Conservation (phyloP, 2,113 vertebrate species). For the Rhynchopsitta pachyrhyncha region DNA sequence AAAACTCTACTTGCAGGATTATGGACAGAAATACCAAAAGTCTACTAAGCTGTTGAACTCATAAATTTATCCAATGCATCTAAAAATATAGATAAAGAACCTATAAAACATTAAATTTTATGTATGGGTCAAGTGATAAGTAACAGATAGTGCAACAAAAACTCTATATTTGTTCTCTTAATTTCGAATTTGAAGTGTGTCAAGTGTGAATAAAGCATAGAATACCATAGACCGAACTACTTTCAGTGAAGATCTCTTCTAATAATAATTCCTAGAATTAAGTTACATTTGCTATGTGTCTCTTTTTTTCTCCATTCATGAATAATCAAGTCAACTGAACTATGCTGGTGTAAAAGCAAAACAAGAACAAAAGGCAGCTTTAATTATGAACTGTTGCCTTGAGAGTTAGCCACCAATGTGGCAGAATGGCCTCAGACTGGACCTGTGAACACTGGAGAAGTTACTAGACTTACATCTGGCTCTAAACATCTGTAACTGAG, state of each 20-base stretch:
- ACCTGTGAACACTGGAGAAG: neutral
- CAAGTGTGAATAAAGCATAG: neutral
- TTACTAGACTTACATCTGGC: neutral
- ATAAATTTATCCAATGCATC: neutral
- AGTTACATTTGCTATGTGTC: neutral
- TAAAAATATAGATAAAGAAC: neutral
- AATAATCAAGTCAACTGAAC: neutral
- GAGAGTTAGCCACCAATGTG: neutral
- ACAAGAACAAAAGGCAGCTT: neutral
- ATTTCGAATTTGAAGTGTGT: neutral
- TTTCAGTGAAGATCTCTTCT: neutral
- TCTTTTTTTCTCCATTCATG: neutral
- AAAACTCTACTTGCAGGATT: neutral
- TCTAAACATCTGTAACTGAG: neutral
- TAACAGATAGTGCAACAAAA: neutral
- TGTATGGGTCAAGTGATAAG: neutral
- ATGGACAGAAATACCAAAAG: neutral
- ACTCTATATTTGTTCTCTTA: neutral
- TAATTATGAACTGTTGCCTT: neutral
- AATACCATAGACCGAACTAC: neutral
- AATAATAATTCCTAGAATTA: neutral
- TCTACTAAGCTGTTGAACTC: neutral
- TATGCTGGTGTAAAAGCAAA: neutral
- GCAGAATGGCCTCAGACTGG: neutral
- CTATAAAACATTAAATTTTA: neutral